phyloP scores from a whole-genome alignment of 2,113 vertebrate genomes.

The Odocoileus hemionus region DNA sequence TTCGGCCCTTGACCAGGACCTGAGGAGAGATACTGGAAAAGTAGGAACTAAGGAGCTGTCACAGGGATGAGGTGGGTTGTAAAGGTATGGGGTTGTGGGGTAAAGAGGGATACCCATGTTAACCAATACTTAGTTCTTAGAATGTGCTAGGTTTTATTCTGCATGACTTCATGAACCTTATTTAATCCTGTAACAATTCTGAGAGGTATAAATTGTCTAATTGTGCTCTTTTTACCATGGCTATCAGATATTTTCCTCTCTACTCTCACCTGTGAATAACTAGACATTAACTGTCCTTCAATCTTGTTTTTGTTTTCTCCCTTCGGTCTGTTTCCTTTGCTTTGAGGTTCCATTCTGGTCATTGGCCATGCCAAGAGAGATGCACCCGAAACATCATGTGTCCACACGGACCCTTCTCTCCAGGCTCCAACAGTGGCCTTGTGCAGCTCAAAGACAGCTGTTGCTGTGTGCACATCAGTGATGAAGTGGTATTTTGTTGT shows the following conservation, averaged over 20 bases:
- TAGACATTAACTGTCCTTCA: background rate
- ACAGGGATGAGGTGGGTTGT: background rate
- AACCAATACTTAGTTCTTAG: background rate
- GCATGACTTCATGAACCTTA: background rate
- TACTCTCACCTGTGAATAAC: background rate
- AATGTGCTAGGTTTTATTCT: background rate
- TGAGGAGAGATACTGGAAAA: background rate
- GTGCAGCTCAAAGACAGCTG: too few species aligned
- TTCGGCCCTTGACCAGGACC: background rate
- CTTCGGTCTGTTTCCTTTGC: background rate
- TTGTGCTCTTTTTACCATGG: background rate
- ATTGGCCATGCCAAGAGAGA: background rate
- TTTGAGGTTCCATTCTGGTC: background rate
- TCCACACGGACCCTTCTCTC: too few species aligned
- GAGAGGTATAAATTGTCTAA: background rate
- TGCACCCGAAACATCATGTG: background rate
- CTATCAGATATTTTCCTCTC: background rate
- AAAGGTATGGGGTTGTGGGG: background rate
- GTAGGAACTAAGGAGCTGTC: background rate
- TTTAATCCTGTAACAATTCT: background rate
- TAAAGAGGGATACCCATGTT: background rate
- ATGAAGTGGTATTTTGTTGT: background rate
- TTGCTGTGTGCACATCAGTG: background rate
- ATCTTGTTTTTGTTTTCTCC: background rate
- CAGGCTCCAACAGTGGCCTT: background rate